These are phyloP conservation scores for Phoxinus dragarum DNA, from an alignment of 2,797 vertebrate genomes.

Conservation along the genomic window DNA sequence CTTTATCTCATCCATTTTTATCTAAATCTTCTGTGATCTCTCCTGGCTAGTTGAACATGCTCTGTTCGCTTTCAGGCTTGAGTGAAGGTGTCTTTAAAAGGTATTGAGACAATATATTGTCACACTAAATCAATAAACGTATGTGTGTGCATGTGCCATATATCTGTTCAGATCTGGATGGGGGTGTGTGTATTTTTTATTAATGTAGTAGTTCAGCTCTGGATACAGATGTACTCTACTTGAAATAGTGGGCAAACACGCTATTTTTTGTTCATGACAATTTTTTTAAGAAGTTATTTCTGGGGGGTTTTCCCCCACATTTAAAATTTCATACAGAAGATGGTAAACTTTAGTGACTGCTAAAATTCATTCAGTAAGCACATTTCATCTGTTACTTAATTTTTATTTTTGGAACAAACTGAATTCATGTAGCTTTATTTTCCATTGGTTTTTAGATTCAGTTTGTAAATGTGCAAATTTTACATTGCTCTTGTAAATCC, in stretches of 20 bases:
- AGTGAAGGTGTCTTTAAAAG: constrained; percentile 12
- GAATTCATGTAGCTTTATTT: not conserved
- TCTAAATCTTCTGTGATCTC: not conserved
- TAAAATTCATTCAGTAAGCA: not conserved
- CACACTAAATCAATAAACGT: constrained; percentile 41
- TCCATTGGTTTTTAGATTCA: not conserved
- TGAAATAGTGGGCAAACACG: not conserved
- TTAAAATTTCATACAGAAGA: not conserved
- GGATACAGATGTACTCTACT: not conserved
- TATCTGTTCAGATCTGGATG: not conserved
- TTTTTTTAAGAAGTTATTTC: not conserved
- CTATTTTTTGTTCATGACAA: not conserved
- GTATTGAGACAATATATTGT: constrained; percentile 19
- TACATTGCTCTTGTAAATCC: not conserved
- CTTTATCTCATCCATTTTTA: constrained; percentile 1
- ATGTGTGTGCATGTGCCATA: constrained; percentile 7
- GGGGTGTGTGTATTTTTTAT: not conserved
- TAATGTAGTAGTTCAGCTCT: not conserved
- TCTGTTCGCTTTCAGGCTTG: constrained; percentile 14
- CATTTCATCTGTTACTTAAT: not conserved
- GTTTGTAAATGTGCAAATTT: not conserved
- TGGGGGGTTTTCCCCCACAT: not conserved
- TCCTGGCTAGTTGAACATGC: not conserved
- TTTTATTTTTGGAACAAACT: not conserved
- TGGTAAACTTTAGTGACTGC: not conserved